Conservation (phyloP, 2,113 vertebrate species). For the Python bivittatus region DNA sequence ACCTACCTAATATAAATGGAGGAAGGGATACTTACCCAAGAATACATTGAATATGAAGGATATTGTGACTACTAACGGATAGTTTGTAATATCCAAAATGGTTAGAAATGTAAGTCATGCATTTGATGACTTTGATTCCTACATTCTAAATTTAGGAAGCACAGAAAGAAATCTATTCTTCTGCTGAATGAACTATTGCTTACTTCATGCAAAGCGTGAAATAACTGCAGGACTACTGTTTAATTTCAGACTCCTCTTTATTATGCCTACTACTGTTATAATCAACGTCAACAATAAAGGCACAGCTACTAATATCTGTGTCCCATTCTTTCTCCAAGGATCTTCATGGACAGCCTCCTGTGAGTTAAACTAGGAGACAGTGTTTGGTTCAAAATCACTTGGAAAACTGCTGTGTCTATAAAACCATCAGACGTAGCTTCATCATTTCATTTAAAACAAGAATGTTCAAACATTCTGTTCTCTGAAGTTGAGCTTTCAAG, state of each 20-base stretch:
- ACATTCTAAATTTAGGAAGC: background rate
- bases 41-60: background rate
- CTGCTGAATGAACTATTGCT: background rate
- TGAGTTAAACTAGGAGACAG: background rate
- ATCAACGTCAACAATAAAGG: background rate
- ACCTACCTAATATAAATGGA: too few species aligned
- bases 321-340: background rate
- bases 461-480: background rate
- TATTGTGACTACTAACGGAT: background rate
- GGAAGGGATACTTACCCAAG: background rate
- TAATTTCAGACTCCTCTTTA: background rate
- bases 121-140: background rate
- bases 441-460: background rate
- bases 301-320: background rate
- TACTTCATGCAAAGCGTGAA: background rate
- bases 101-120: background rate
- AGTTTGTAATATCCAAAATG: background rate
- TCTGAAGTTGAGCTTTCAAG: slow-evolving; percentile 10
- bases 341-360: background rate
- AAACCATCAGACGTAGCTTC: too few species aligned
- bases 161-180: background rate
- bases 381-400: background rate
- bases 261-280: background rate
- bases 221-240: background rate
- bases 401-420: too few species aligned